Conservation (phyloP, 2,888 invertebrate species). For the Blera fallax region DNA sequence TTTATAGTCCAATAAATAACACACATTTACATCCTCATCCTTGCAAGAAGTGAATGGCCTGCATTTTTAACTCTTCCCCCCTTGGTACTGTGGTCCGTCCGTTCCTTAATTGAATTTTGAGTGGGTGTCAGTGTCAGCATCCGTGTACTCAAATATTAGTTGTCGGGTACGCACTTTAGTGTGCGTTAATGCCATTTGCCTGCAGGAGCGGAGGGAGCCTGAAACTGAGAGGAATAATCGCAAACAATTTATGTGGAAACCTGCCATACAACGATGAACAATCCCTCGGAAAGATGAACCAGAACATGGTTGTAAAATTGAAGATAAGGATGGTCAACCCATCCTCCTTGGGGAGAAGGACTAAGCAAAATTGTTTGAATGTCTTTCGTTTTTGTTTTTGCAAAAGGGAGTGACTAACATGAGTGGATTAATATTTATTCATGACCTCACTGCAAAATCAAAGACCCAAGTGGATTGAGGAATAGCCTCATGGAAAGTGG, state of each 20-base stretch:
- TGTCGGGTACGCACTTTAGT: constrained; percentile 57
- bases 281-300: constrained; percentile 48
- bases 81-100: background rate
- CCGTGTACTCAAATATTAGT: constrained; percentile 38
- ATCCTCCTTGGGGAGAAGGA: constrained; percentile 20
- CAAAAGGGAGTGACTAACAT: constrained; percentile 2
- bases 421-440: constrained; percentile 59
- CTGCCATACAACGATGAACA: background rate
- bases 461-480: constrained; percentile 33
- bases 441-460: constrained; percentile 36
- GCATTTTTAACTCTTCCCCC: constrained; percentile 17
- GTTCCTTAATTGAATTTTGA: constrained; percentile 63
- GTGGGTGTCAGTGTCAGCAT: constrained; percentile 65
- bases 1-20: constrained; percentile 33
- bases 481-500: constrained; percentile 5
- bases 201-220: background rate
- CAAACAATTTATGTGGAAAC: constrained; percentile 32
- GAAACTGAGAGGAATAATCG: constrained; percentile 37
- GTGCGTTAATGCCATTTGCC: constrained; percentile 19
- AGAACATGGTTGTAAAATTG: constrained; percentile 49
- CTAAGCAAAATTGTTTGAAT: constrained; percentile 21
- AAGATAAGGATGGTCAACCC: constrained; percentile 55
- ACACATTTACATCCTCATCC: background rate
- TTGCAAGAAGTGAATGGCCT: constrained; percentile 17
- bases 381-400: background rate